Percentiles rank a stretch among this genome's conserved stretches.
Evolutionary conservation across 2,888 invertebrate species (phyloP).

Genomic region (Drosophila mimica): DNA sequence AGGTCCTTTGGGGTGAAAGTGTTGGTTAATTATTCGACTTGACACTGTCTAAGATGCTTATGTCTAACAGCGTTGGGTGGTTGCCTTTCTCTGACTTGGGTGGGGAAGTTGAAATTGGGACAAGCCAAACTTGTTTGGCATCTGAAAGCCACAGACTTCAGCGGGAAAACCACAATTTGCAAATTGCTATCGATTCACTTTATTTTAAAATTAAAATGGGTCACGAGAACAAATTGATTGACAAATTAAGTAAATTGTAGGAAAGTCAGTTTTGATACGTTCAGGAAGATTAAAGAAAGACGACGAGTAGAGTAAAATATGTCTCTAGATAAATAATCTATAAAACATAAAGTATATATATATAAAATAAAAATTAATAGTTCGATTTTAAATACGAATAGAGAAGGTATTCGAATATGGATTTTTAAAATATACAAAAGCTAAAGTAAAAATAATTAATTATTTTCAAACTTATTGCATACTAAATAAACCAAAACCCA

Average conservation of each 20-base stretch:
- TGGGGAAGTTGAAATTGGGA: constrained; percentile 1
- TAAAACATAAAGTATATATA: background rate
- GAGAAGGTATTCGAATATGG: background rate
- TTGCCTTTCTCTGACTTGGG: constrained; percentile 3
- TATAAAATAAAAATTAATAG: too few species aligned
- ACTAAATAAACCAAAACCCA: too few species aligned
- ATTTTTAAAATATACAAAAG: background rate
- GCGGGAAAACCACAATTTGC: constrained; percentile 4
- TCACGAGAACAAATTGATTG: background rate
- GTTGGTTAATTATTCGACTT: constrained; percentile 47
- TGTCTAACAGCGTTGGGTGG: constrained; percentile 29
- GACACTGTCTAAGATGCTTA: constrained; percentile 54
- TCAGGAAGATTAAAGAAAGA: background rate
- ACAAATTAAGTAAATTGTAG: background rate
- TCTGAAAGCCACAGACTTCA: constrained; percentile 8
- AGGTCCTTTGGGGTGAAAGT: constrained; percentile 27
- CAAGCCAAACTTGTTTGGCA: constrained; percentile 12
- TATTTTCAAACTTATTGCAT: too few species aligned
- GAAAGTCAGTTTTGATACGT: background rate
- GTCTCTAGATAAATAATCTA: background rate
- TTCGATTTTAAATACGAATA: background rate
- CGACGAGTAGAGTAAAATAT: background rate
- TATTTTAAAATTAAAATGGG: constrained; percentile 1
- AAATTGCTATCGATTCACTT: constrained; percentile 36
- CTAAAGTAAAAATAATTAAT: background rate